Evolutionary conservation across 2,888 invertebrate species (phyloP).

Genomic region (Cacoxenus indagator): DNA sequence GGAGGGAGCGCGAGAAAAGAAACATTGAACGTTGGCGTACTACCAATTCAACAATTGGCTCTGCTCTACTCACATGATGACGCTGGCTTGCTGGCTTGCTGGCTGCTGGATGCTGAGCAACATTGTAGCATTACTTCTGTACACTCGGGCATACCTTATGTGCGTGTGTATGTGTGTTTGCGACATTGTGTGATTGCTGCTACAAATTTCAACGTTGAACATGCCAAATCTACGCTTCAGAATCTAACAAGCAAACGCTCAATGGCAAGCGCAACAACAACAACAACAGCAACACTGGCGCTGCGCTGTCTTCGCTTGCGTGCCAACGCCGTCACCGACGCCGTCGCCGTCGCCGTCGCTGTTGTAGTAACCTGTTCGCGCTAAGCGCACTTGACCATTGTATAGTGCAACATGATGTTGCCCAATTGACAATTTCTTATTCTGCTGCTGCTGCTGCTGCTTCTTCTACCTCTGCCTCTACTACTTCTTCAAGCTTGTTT

Average conservation of each 20-base stretch:
- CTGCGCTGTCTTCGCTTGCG: not conserved
- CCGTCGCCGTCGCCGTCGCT: conserved; percentile 31
- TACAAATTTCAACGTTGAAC: conserved; percentile 60
- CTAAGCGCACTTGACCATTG: conserved; percentile 61
- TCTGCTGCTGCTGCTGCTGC: not conserved
- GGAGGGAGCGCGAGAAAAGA: too few relatives aligned
- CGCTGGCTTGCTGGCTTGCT: too few relatives aligned
- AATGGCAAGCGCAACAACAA: conserved; percentile 24
- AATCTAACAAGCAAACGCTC: conserved; percentile 40
- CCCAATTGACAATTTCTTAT: conserved; percentile 60
- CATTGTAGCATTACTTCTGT: not conserved
- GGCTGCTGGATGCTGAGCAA: not conserved
- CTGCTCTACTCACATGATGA: not conserved
- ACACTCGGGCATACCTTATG: conserved; percentile 18
- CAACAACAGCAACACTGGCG: too few relatives aligned
- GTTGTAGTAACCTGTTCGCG: conserved; percentile 39
- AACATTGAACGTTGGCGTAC: conserved; percentile 45
- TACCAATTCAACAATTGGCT: conserved; percentile 27
- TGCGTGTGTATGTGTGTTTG: conserved; percentile 25
- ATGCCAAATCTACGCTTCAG: conserved; percentile 53
- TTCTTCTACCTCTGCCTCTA: not conserved
- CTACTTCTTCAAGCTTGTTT: not conserved
- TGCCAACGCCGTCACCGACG: conserved; percentile 25
- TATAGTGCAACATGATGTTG: conserved; percentile 63
- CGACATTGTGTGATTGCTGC: conserved; percentile 11